Conservation (phyloP, 2,797 vertebrate species). For the Sebastes minor region DNA sequence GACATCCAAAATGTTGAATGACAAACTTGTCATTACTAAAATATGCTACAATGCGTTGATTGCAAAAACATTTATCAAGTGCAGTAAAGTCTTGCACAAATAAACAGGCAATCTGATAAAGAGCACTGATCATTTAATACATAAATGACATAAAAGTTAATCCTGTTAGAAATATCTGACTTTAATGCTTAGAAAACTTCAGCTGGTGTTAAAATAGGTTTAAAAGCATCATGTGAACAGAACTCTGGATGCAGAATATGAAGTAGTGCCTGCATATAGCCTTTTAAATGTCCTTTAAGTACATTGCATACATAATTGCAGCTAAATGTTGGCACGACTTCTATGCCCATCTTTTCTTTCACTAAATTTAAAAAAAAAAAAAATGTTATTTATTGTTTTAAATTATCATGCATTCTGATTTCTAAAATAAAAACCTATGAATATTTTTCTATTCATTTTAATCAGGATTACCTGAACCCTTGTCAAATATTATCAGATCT, state of each 20-base stretch:
- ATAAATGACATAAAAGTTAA: neutral
- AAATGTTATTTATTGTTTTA: neutral
- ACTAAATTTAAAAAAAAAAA: no score
- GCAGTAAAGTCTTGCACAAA: neutral
- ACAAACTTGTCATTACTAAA: neutral
- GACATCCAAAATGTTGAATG: neutral
- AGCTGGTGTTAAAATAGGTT: neutral
- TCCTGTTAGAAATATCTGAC: neutral
- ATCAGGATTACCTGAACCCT: neutral
- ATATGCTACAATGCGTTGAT: neutral
- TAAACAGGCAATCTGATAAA: neutral
- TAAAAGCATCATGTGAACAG: neutral
- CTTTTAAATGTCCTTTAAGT: neutral
- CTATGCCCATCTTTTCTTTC: neutral
- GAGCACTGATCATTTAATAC: neutral
- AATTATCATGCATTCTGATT: neutral
- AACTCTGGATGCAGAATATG: neutral
- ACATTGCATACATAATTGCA: neutral
- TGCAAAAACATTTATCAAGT: neutral
- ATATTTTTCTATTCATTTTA: neutral
- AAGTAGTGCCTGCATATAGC: neutral
- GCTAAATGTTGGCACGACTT: neutral
- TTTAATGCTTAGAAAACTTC: neutral
- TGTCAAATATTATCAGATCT: neutral
- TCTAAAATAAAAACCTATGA: neutral